These are phyloP conservation scores for Suricata suricatta DNA, from an alignment of 2,113 vertebrate species.

Conservation along the genomic window DNA sequence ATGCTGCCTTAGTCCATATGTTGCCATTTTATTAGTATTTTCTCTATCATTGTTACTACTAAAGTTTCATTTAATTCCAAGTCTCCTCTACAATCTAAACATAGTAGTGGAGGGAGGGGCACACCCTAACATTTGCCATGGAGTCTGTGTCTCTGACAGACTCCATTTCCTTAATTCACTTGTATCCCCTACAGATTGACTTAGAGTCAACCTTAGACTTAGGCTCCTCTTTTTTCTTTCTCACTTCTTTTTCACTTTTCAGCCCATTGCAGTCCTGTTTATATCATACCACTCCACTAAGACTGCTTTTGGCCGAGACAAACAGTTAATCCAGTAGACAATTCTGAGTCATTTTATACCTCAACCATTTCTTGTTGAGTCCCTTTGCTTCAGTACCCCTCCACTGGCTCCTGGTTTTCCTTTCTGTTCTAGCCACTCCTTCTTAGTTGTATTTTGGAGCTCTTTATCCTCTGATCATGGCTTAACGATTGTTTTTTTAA, in stretches of 20 bases:
- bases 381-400: background rate
- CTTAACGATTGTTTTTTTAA: background rate
- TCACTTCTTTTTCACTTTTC: background rate
- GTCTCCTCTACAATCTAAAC: background rate
- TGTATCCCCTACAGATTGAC: background rate
- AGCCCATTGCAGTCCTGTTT: background rate
- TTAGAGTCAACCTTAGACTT: background rate
- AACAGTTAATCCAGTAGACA: background rate
- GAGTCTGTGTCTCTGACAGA: background rate
- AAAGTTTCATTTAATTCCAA: background rate
- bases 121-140: background rate
- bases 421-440: background rate
- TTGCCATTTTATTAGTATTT: background rate
- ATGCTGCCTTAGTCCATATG: background rate
- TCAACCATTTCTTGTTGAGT: background rate
- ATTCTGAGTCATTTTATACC: background rate
- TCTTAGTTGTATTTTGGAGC: background rate
- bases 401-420: background rate
- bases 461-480: background rate
- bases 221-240: background rate
- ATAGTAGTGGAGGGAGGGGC: background rate
- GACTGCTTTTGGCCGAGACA: background rate
- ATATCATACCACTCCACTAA: too few relatives aligned
- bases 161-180: background rate
- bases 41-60: background rate